Percentiles rank a stretch among this genome's conserved stretches.
Conservation (phyloP, 2,888 invertebrate genomes). For the Apeira syringaria region DNA sequence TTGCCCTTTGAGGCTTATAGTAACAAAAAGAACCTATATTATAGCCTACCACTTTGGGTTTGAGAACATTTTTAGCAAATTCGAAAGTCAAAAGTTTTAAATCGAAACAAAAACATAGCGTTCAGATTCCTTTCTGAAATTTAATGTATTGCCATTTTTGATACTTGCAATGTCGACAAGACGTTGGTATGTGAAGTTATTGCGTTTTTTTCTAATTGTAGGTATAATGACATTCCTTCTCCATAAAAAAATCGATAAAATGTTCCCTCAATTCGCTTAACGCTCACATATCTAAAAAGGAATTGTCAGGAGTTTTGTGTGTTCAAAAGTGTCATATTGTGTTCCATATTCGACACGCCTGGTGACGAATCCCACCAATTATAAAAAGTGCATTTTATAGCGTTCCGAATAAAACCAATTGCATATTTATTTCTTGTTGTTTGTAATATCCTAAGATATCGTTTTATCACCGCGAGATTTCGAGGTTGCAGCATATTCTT, state of each 20-base stretch:
- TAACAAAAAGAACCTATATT: slow-evolving; percentile 13
- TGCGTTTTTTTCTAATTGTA: neutral
- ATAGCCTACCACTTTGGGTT: neutral
- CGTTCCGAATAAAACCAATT: no score
- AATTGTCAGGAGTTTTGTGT: neutral
- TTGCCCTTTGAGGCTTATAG: slow-evolving; percentile 33
- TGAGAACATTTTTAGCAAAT: neutral
- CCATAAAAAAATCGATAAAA: no score
- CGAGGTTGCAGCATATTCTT: no score
- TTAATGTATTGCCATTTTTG: slow-evolving; percentile 1
- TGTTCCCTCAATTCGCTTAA: no score
- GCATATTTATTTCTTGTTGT: no score
- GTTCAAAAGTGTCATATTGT: slow-evolving; percentile 10
- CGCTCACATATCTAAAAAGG: no score
- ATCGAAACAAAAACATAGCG: no score
- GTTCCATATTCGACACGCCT: slow-evolving; percentile 24
- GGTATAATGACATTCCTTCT: no score
- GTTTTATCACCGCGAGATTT: no score
- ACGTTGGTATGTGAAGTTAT: neutral
- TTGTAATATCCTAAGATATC: no score
- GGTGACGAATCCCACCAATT: slow-evolving; percentile 19
- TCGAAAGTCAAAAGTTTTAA: no score
- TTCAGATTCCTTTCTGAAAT: slow-evolving; percentile 1
- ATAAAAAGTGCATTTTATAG: no score
- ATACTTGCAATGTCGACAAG: neutral